phyloP scores from a whole-genome alignment of 1,140 invertebrate species.

The Hirudo medicinalis region DNA sequence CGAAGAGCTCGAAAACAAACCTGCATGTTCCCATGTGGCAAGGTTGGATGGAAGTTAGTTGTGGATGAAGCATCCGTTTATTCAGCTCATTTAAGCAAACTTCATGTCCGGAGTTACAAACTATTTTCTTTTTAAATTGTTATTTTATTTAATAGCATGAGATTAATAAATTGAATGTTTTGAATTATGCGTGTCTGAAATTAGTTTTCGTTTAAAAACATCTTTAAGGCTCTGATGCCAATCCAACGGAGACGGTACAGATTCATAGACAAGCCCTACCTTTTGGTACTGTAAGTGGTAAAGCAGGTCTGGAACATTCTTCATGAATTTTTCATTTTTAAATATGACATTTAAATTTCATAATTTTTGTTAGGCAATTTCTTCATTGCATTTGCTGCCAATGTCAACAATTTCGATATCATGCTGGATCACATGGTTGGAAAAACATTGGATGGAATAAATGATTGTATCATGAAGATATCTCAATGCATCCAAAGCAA shows the following conservation, averaged over 20 bases:
- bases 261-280: not conserved
- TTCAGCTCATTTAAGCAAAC: too few relatives aligned
- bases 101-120: too few relatives aligned
- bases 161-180: too few relatives aligned
- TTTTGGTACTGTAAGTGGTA: conserved; percentile 9
- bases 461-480: conserved; percentile 36
- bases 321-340: too few relatives aligned
- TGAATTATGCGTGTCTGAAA: conserved; percentile 23
- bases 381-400: conserved; percentile 35
- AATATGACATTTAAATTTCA: too few relatives aligned
- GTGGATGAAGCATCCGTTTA: too few relatives aligned
- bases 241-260: conserved; percentile 29
- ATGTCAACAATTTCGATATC: conserved; percentile 31
- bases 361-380: conserved; percentile 28
- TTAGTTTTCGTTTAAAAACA: not conserved
- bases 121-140: too few relatives aligned
- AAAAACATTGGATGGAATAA: conserved; percentile 27
- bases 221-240: conserved; percentile 29
- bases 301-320: conserved; percentile 14
- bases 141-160: too few relatives aligned
- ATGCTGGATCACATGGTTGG: conserved; percentile 38
- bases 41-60: conserved; percentile 34
- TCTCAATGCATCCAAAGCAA: conserved; percentile 34
- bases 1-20: conserved; percentile 32
- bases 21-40: conserved; percentile 35